Base-by-base conservation (phyloP, 2,888 invertebrate genomes). In the Meiosimyza decipiens region DNA sequence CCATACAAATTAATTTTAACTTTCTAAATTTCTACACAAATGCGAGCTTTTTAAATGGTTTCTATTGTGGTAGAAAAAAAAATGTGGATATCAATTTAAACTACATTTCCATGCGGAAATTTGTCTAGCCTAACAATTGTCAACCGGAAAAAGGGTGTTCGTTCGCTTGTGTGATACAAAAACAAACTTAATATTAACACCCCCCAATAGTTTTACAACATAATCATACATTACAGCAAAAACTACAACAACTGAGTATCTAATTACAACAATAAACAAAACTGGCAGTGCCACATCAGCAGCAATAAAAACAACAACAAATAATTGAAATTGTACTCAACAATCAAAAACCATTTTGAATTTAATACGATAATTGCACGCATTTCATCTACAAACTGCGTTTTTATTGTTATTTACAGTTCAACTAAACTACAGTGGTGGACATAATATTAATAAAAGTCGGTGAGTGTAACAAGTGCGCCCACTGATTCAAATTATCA, bases 341-440 rank as follows among this genome's bases (percentile, higher is more conserved):
- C 81, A 80, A 77, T 78, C 67, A 81, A 75, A 80, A 79, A 80
- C 81, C 82, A 82, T 83, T 82, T 83, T 78, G 82, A 40, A 40
- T 81, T 82, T 80, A 81, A 79, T 76, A 77, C 74, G 78, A 81
- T 82, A 83, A 82, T 83, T 82, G 82, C 78, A 82, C 82, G 82
- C 82, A 83, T 82, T 82, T 82, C 80, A 79, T 82, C 81, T 80
- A 79, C 76, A 4, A 9, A 50, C 52, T 54, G 57, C 28, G 6
- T 7, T 11, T 68, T 57, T 22, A 33, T 47, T 47, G n/a, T 18
- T 57, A 6, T 13, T 11, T 28, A 57, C 18, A 57, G 22, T 57
- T 6, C 40, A 40, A 40, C 9, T 40, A 7, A 40, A 40, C 9
- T 40, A 40, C 40, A 28, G 40, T 62, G 52, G 52, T 22, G 28